A percentile compares a stretch with the other conserved stretches of the same genome.
Conservation (phyloP, 2,113 vertebrate species). For the Pithys albifrons region DNA sequence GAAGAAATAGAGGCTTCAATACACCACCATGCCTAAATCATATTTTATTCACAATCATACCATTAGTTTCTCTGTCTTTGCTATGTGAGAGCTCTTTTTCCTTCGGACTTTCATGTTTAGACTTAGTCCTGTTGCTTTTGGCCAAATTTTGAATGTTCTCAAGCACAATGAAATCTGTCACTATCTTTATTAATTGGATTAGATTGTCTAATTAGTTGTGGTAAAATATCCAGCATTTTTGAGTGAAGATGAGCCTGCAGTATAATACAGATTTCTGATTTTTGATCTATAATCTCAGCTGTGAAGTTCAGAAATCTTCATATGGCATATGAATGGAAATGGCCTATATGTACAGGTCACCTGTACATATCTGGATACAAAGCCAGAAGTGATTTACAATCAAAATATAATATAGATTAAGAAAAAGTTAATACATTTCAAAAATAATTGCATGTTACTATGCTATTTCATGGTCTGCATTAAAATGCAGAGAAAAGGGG, state of each 20-base stretch:
- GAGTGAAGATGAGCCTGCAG: background rate
- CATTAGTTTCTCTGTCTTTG: background rate
- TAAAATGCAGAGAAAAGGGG: background rate
- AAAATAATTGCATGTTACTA: background rate
- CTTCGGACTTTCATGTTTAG: background rate
- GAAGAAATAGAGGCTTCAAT: background rate
- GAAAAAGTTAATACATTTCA: background rate
- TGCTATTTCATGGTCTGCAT: background rate
- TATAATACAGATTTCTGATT: background rate
- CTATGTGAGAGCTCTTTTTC: background rate
- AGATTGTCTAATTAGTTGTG: background rate
- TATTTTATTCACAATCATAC: background rate
- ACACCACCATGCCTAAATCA: rapidly evolving
- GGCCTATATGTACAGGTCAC: background rate
- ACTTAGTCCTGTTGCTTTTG: background rate
- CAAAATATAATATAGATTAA: background rate
- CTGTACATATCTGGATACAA: background rate
- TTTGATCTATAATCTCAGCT: background rate
- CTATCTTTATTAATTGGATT: background rate
- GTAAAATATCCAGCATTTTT: background rate
- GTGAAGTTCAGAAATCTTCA: background rate
- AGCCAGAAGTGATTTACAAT: background rate
- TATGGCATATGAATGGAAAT: background rate
- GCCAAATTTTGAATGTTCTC: background rate
- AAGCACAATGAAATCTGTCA: background rate